A percentile compares a stretch with the other conserved stretches of the same genome.
Evolutionary conservation across 2,113 vertebrate species (phyloP).

Genomic region (Crotalus helleri): DNA sequence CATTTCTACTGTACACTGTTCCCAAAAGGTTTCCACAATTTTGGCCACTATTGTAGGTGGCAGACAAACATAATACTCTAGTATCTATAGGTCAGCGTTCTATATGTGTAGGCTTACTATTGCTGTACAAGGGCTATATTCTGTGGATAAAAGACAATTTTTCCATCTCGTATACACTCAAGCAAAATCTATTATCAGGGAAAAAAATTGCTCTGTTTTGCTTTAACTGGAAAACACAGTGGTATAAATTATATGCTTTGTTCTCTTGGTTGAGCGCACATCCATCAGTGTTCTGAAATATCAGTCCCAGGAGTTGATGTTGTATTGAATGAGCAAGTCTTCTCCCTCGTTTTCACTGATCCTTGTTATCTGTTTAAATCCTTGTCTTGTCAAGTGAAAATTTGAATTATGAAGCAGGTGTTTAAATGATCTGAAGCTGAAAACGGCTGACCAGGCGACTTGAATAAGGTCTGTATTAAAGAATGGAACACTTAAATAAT

Average conservation of each 20-base stretch:
- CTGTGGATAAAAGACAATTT: neutral
- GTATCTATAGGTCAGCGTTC: neutral
- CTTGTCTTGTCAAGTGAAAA: slow-evolving; percentile 24
- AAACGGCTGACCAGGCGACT: neutral
- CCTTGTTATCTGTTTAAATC: slow-evolving; percentile 33
- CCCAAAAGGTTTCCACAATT: too few relatives aligned
- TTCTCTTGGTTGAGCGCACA: slow-evolving; percentile 16
- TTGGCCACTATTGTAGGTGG: neutral
- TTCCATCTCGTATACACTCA: neutral
- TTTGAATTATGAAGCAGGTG: slow-evolving; percentile 21
- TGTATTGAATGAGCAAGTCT: slow-evolving; percentile 20
- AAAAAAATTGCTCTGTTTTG: slow-evolving; percentile 11
- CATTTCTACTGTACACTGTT: too few relatives aligned
- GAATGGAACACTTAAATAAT: neutral
- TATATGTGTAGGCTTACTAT: neutral
- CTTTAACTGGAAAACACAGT: slow-evolving; percentile 1
- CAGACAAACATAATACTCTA: neutral
- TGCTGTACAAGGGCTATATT: neutral
- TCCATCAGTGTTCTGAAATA: slow-evolving; percentile 31
- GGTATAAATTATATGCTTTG: slow-evolving; percentile 20
- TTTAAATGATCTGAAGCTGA: slow-evolving; percentile 9
- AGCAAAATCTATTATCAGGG: neutral
- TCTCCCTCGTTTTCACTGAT: slow-evolving; percentile 12
- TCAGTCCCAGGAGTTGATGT: slow-evolving; percentile 26
- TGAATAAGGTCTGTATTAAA: neutral